Conservation (phyloP, 2,888 invertebrate species). For the Ditula angustiorana region DNA sequence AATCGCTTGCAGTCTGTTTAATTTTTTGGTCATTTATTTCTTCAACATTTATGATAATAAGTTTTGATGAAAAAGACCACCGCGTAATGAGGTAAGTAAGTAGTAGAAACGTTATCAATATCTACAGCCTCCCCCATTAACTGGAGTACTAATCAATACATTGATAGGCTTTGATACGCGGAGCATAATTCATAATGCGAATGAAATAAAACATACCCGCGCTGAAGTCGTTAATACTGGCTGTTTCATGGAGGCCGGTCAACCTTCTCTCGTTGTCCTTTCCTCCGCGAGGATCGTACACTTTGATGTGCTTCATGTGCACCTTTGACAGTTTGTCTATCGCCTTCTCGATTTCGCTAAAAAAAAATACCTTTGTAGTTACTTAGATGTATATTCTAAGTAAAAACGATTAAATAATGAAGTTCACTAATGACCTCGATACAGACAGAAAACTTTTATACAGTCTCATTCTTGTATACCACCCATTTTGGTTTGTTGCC, state of each 20-base stretch:
- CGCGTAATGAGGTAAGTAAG: not conserved
- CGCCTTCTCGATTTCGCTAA: constrained; percentile 96
- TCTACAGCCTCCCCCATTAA: not conserved
- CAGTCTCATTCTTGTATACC: no score
- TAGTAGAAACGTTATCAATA: not conserved
- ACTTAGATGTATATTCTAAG: not conserved
- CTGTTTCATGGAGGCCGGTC: constrained; percentile 98
- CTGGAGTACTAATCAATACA: constrained; percentile 7
- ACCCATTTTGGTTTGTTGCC: no score
- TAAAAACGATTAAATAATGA: no score
- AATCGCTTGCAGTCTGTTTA: no score
- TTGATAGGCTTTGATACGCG: not conserved
- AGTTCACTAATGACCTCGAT: no score
- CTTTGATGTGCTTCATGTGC: constrained; percentile 97
- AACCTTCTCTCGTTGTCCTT: constrained; percentile 98
- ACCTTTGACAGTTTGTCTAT: constrained; percentile 97
- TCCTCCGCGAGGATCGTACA: constrained; percentile 98
- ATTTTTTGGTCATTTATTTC: no score
- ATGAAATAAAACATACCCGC: constrained; percentile 84
- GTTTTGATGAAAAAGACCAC: not conserved
- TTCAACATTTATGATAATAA: not conserved
- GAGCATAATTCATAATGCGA: not conserved
- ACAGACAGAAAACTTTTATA: no score
- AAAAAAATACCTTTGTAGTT: constrained; percentile 48
- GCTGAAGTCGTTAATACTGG: constrained; percentile 98